A percentile compares a stretch with the other conserved stretches of the same genome.
Evolutionary conservation across 2,113 vertebrate genomes (phyloP).

Genomic region (Coryphaenoides rupestris): DNA sequence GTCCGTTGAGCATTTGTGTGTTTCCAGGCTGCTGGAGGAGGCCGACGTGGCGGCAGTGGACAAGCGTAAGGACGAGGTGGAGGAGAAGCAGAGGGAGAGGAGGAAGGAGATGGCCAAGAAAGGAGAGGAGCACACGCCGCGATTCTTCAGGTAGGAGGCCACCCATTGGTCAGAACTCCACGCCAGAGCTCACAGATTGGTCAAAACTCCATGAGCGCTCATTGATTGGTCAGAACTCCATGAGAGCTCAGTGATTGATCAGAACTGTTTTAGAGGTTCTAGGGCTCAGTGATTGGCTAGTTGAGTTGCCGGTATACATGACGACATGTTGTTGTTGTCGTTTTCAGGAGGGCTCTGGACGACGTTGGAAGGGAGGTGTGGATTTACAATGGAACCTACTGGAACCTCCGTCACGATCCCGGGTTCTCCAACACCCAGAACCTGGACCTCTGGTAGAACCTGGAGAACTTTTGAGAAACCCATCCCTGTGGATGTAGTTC

Average conservation of each 20-base stretch:
- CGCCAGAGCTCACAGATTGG: no score
- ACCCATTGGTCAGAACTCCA: background rate
- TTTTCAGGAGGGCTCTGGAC: slow-evolving; percentile 74
- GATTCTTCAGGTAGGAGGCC: slow-evolving; percentile 82
- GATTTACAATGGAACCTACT: slow-evolving; percentile 85
- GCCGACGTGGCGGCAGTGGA: slow-evolving; percentile 82
- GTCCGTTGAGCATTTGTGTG: no score
- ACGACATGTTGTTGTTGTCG: background rate
- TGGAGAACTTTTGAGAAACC: background rate
- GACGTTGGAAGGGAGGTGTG: slow-evolving; percentile 79
- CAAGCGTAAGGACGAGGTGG: slow-evolving; percentile 84
- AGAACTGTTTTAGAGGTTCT: no score
- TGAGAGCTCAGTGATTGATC: no score
- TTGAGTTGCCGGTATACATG: background rate
- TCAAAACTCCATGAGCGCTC: background rate
- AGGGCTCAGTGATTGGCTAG: no score
- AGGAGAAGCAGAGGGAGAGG: slow-evolving; percentile 85
- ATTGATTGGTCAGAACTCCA: background rate
- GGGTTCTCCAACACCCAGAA: slow-evolving; percentile 81
- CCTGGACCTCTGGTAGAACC: slow-evolving; percentile 83
- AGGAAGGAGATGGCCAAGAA: slow-evolving; percentile 85
- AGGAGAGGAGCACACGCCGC: slow-evolving; percentile 80
- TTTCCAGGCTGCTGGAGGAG: slow-evolving; percentile 82
- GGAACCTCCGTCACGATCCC: slow-evolving; percentile 80
- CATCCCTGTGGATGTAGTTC: no score